These are phyloP conservation scores for Cricetomys ansorgei DNA, from an alignment of 2,113 vertebrate genomes.

Conservation along the genomic window DNA sequence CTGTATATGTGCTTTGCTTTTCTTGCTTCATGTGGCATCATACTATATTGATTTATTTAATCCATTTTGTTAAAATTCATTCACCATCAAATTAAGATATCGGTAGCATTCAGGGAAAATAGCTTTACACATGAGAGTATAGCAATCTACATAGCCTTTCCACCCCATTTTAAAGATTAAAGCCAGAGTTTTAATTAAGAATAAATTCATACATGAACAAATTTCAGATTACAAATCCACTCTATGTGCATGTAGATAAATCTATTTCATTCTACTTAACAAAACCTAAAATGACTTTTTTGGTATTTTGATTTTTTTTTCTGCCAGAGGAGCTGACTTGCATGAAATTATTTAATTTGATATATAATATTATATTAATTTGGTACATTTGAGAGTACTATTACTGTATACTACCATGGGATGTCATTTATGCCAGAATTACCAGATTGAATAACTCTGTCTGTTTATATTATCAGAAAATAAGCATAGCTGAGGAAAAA, in stretches of 20 bases:
- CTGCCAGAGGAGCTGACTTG: constrained; percentile 31
- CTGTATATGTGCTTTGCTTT: neutral
- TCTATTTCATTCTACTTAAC: constrained; percentile 14
- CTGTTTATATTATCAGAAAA: constrained; percentile 9
- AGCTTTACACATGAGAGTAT: neutral
- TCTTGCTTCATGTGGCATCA: neutral
- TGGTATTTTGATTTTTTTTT: constrained; percentile 64
- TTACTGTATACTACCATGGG: constrained; percentile 66
- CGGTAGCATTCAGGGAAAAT: neutral
- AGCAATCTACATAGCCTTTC: neutral
- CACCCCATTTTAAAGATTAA: neutral
- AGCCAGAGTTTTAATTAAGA: constrained; percentile 12
- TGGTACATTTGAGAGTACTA: constrained; percentile 69
- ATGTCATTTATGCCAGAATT: constrained; percentile 53
- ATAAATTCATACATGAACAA: neutral
- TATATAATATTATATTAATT: constrained; percentile 74
- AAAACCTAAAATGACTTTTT: constrained; percentile 51
- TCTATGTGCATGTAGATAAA: constrained; percentile 34
- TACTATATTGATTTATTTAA: neutral
- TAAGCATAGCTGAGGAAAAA: neutral
- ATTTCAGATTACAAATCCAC: neutral
- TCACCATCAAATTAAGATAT: neutral
- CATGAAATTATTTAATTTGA: constrained; percentile 70
- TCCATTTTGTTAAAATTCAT: neutral
- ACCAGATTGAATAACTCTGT: constrained; percentile 23